Evolutionary conservation across 2,888 invertebrate genomes (phyloP).

Genomic region (Cephus nigrinus): DNA sequence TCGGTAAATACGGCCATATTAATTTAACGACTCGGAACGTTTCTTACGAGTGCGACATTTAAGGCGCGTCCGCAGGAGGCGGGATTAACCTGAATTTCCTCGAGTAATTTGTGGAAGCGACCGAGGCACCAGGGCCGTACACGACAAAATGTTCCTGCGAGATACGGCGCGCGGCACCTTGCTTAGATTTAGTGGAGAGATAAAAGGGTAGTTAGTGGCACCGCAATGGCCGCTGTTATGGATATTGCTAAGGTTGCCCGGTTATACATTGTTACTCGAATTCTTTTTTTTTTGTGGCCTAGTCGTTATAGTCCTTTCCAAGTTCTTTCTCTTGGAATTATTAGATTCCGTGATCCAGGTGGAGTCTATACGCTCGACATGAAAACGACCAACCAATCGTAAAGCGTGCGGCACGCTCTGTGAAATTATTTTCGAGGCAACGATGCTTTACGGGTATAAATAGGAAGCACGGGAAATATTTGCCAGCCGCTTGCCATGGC

Average conservation of each 20-base stretch:
- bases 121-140: neutral
- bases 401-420: neutral
- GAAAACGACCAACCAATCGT: neutral
- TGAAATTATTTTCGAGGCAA: neutral
- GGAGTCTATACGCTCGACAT: neutral
- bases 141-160: constrained; percentile 3
- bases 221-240: constrained; percentile 3
- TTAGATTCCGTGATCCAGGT: neutral
- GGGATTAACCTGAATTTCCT: neutral
- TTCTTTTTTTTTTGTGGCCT: constrained; percentile 7
- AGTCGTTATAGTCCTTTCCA: neutral
- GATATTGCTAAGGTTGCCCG: constrained; percentile 5
- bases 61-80: neutral
- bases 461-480: neutral
- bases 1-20: neutral
- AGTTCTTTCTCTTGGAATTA: neutral
- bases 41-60: neutral
- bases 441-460: neutral
- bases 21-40: neutral
- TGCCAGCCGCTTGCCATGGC: neutral
- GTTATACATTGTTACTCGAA: constrained; percentile 1
- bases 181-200: constrained; percentile 6
- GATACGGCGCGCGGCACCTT: constrained; percentile 1
- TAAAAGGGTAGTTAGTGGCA: constrained; percentile 2
- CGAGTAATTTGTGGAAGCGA: neutral